Percentiles rank a stretch among this genome's conserved stretches.
Evolutionary conservation across 2,113 vertebrate species (phyloP).

Genomic region (Zootoca vivipara): DNA sequence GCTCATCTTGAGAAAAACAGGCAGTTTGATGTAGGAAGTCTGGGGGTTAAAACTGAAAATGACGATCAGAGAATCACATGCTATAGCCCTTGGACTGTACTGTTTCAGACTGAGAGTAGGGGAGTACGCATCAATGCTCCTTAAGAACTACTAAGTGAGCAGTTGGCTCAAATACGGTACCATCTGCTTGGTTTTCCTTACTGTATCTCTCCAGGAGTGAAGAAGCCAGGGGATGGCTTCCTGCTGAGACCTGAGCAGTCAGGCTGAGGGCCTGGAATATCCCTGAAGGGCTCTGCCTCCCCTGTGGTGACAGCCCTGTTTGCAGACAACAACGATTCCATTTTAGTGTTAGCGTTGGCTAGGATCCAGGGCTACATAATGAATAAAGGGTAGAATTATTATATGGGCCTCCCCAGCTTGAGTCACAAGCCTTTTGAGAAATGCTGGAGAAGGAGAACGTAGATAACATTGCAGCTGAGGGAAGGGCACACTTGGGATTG

Average conservation of each 20-base stretch:
- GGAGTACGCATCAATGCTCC: not conserved
- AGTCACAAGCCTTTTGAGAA: no score
- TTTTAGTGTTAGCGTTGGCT: not conserved
- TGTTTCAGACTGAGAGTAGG: not conserved
- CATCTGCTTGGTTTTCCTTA: not conserved
- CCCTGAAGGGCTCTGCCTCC: not conserved
- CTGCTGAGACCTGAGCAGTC: not conserved
- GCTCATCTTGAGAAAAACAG: not conserved
- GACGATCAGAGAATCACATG: not conserved
- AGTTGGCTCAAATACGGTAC: not conserved
- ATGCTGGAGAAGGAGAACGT: no score
- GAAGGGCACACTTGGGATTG: not conserved
- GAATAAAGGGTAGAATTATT: not conserved
- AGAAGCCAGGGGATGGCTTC: not conserved
- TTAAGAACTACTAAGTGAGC: not conserved
- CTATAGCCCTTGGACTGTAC: not conserved
- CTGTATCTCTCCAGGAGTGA: not conserved
- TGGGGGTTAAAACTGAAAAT: not conserved
- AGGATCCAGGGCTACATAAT: not conserved
- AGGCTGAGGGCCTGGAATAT: not conserved
- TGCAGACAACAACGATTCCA: not conserved
- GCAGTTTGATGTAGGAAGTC: not conserved
- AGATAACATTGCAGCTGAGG: not conserved
- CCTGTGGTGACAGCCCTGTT: not conserved
- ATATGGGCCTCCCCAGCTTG: no score